phyloP scores from a whole-genome alignment of 2,113 vertebrate genomes.

The Strix aluco region DNA sequence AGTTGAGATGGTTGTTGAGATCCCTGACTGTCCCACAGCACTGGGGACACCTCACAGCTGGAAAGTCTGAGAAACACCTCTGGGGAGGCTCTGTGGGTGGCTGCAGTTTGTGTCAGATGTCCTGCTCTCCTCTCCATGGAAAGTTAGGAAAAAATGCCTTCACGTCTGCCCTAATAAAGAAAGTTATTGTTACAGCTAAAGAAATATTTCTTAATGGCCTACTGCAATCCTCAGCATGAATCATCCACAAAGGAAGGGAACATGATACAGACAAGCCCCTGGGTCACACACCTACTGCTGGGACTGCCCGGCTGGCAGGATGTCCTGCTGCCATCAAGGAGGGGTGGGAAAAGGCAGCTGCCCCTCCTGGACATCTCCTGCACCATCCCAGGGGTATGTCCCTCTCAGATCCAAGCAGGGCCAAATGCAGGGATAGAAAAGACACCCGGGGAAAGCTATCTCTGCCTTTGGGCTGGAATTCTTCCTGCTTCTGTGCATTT shows the following conservation, averaged over 20 bases:
- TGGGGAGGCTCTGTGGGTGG: background rate
- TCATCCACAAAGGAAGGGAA: background rate
- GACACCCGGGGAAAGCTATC: background rate
- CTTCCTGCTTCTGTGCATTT: background rate
- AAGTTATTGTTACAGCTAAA: background rate
- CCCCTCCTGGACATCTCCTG: background rate
- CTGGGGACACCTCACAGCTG: background rate
- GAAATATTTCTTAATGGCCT: background rate
- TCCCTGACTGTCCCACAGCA: rapidly evolving
- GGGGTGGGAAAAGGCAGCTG: background rate
- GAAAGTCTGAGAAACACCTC: conserved; percentile 27
- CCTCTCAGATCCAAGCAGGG: no score
- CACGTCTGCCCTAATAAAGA: background rate
- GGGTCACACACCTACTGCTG: background rate
- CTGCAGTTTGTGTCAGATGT: background rate
- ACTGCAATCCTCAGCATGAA: background rate
- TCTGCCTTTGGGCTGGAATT: background rate
- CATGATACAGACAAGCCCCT: background rate
- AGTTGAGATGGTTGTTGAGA: background rate
- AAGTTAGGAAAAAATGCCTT: background rate
- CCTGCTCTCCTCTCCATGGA: background rate
- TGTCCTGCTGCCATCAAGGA: background rate
- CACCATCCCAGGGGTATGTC: background rate
- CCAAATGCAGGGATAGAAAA: background rate
- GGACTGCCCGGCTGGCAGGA: rapidly evolving